Conservation (phyloP, 37 sponge, comb jelly and placozoan species). For the Ephydatia muelleri region DNA sequence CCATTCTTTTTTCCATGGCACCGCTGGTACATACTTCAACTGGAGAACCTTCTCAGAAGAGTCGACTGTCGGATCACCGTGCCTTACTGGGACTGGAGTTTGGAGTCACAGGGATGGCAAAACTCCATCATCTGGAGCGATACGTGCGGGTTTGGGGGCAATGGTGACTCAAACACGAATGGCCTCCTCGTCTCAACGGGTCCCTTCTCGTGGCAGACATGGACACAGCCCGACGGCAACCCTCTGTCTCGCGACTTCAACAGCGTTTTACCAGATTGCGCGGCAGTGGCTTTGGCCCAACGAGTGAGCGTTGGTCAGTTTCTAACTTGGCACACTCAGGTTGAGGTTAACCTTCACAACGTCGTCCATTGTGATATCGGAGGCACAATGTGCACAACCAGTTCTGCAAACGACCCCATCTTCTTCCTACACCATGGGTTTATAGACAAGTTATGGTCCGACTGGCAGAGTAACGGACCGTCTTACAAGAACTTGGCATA, state of each 20-base stretch:
- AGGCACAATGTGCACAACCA: slow-evolving; percentile 50
- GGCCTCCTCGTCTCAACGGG: slow-evolving; percentile 26
- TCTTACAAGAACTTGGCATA: slow-evolving; percentile 19
- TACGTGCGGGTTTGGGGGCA: slow-evolving; percentile 33
- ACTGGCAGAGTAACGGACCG: slow-evolving; percentile 38
- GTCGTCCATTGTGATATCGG: slow-evolving; percentile 35
- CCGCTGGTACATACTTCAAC: slow-evolving; percentile 46
- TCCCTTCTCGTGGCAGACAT: slow-evolving; percentile 4
- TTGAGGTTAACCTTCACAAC: slow-evolving; percentile 29
- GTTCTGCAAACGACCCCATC: slow-evolving; percentile 45
- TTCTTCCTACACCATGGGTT: slow-evolving; percentile 63
- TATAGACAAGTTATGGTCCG: slow-evolving; percentile 53
- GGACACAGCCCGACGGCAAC: neutral
- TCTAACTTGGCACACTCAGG: slow-evolving; percentile 15
- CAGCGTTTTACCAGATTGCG: slow-evolving; percentile 21
- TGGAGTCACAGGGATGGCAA: slow-evolving; percentile 30
- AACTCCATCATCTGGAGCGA: slow-evolving; percentile 43
- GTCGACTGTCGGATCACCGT: slow-evolving; percentile 45
- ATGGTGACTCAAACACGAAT: slow-evolving; percentile 12
- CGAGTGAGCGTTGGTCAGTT: slow-evolving; percentile 7
- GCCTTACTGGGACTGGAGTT: slow-evolving; percentile 72
- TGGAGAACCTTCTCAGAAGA: slow-evolving; percentile 38
- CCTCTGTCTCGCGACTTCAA: slow-evolving; percentile 22
- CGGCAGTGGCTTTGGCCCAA: slow-evolving; percentile 16
- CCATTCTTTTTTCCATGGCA: slow-evolving; percentile 46